Evolutionary conservation across 2,888 invertebrate genomes (phyloP).

Genomic region (Cosmia trapezina): DNA sequence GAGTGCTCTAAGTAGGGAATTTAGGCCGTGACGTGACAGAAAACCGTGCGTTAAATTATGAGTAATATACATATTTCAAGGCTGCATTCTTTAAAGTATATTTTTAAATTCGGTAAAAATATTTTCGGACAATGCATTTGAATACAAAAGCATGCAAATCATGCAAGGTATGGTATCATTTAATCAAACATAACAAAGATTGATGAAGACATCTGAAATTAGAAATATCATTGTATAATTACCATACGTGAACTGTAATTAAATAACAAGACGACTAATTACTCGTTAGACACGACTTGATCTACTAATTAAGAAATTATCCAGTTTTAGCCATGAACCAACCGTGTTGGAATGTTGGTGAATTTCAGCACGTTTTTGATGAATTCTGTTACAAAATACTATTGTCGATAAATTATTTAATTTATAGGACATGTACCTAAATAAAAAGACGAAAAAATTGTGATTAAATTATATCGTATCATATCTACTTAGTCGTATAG

Average conservation of each 20-base stretch:
- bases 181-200: constrained; percentile 39
- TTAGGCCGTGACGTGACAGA: constrained; percentile 33
- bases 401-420: neutral
- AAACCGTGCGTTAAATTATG: constrained; percentile 19
- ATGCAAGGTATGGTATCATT: constrained; percentile 28
- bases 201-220: constrained; percentile 34
- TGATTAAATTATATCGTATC: neutral
- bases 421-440: no score
- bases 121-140: neutral
- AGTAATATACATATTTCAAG: constrained; percentile 18
- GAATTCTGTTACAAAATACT: neutral
- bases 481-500: neutral
- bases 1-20: constrained; percentile 33
- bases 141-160: neutral
- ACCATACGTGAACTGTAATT: constrained; percentile 30
- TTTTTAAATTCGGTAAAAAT: neutral
- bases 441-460: neutral
- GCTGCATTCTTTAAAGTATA: constrained; percentile 21
- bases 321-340: neutral
- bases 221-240: constrained; percentile 31
- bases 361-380: neutral
- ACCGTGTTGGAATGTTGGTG: neutral
- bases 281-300: constrained; percentile 21
- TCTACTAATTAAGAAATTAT: constrained; percentile 38
- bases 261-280: constrained; percentile 37